Base-by-base conservation (phyloP, 2,113 vertebrate species). In the Platysteira castanea region DNA sequence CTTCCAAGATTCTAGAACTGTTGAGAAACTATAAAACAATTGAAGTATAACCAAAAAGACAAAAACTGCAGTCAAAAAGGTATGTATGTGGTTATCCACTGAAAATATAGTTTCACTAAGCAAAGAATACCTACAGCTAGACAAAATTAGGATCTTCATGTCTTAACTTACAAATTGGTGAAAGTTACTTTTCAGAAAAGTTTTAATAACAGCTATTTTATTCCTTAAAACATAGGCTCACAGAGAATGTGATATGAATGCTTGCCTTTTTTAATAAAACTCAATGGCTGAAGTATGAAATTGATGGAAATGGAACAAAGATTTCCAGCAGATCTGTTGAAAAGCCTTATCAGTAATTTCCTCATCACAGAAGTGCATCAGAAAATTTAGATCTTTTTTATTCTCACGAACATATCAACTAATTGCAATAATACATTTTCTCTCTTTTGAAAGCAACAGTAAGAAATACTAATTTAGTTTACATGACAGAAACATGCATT, bases 201-300 rank as follows among this genome's bases (percentile, higher is more conserved):
- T 53, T 84, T 53, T 81, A 31, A 26, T 44, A 61, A 13, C 13
- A 33, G 18, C 7, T 28, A 50, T 19, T 81, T 73, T n/a, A n/a
- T 24, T 52, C 4, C 21, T 57, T 70, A 61, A 84, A 65, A 67
- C 5, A 7, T 3, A 75, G 27, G 3, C 33, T 67, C 21, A 75
- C 7, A 1, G n/a, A 46, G 3, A 82, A 46, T 11, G 7, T 20
- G 13, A 83, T 24, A 84, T 0, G 0, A 57, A 57, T n/a, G 6
- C 15, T 69, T 44, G 5, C 10, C 8, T 24, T 37, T 47, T 39
- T 15, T 11, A 11, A n/a, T 42, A 50, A 56, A 84, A 52, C 11
- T 30, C 41, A 75, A 2, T 3, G 46, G 15, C 1, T 50, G 9
- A 70, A 54, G 39, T 46, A 84, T 31, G 5, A 80, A 82, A 46